Base-by-base conservation (phyloP, 2,113 vertebrate species). In the Actenoides hombroni region DNA sequence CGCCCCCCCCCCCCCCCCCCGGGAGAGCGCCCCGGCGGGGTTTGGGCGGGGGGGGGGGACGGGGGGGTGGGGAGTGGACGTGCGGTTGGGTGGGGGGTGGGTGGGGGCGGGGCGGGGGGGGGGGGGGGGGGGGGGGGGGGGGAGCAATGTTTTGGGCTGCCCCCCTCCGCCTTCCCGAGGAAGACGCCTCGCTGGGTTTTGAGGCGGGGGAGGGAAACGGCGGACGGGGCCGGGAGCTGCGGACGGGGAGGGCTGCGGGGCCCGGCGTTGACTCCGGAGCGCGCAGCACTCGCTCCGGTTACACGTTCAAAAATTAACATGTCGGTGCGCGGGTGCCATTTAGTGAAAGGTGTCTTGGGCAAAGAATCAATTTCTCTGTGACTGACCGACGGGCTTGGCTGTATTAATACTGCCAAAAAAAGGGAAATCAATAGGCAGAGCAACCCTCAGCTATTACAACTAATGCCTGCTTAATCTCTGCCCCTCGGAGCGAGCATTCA, bases 301-400 rank as follows among this genome's bases (percentile, higher is more conserved):
- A 24, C 68, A 53, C 60, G 24, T 61, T 95, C 90, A 37, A 78
- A 95, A 97, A 97, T 95, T 63, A 94, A 94, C 91, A 68, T 84
- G 95, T 96, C 82, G 88, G 94, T 85, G 92, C 80, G 90, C 67
- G 87, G 88, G 80, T 94, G 97, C 94, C 97, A 95, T 83, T 94
- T 57, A 83, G 71, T 78, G 92, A 97, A 90, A 86, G 95, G 94
- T 89, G 96, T 96, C 95, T 95, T 5, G 96, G 96, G 92, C 95
- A 94, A 97, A 96, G 97, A 96, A 91, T 97, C 97, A 91, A 91
- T 97, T 97, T 95, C 86, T 79, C 83, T 79, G 69, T 93, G 96
- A 96, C 87, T 94, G 97, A 94, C 96, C 96, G 78, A 71, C 81
- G 71, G 83, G 39, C 77, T 95, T 53, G 95, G 67, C 93, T 93